Evolutionary conservation across 2,797 vertebrate genomes (phyloP).

Genomic region (Enteromius radiatus): DNA sequence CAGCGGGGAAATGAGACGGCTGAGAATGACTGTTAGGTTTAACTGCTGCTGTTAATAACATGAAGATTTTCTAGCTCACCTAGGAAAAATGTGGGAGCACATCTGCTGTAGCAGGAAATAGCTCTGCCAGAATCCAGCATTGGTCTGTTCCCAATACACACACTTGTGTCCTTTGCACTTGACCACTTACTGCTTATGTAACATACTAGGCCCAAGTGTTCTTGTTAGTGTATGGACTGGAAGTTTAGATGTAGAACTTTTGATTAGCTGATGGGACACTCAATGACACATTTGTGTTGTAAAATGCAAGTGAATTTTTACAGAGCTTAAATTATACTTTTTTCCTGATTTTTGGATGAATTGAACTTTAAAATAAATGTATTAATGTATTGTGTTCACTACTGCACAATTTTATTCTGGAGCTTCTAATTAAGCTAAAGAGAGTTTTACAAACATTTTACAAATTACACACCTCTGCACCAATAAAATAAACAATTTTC

Average conservation of each 20-base stretch:
- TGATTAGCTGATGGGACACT: neutral
- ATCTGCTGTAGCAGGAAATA: conserved; percentile 30
- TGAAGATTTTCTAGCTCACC: conserved; percentile 22
- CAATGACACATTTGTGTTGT: neutral
- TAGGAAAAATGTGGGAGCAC: conserved; percentile 35
- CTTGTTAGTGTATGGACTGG: neutral
- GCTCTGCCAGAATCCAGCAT: neutral
- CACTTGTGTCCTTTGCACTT: neutral
- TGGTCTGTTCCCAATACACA: neutral
- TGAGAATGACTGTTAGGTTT: conserved; percentile 33
- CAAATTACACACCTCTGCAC: neutral
- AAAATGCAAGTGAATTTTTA: neutral
- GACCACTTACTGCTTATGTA: neutral
- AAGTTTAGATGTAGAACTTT: neutral
- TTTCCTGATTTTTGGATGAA: neutral
- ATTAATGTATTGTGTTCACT: neutral
- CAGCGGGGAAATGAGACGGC: conserved; percentile 26
- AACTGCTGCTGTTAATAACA: conserved; percentile 34
- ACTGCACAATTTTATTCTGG: neutral
- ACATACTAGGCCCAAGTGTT: neutral
- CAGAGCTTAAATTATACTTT: neutral
- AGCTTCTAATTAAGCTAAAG: neutral
- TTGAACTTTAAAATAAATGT: neutral
- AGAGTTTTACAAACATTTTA: neutral
- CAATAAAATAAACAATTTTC: neutral